Base-by-base conservation (phyloP, 2,797 vertebrate species). In the Pipistrellus nathusii region DNA sequence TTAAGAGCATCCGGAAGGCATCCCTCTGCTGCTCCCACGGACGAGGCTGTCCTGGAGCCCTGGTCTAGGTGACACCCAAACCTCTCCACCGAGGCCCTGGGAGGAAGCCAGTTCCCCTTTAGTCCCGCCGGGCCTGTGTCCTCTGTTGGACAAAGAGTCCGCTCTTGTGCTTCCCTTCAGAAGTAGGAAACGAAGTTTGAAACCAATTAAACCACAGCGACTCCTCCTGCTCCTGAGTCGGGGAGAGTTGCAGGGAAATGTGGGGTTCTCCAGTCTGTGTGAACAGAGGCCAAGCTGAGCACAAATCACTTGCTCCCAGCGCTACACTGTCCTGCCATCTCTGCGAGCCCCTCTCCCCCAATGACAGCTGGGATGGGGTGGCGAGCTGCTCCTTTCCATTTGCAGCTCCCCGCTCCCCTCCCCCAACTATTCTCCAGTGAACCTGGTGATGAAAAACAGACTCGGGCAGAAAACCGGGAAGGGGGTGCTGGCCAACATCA, bases 1-100 rank as follows among this genome's bases (percentile, higher is more conserved):
- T 44, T 46, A 17, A 17, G 9, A 85, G 32, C 20, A 51, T 30
- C 5, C 15, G 27, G 1, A 18, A 5, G 66, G 38, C 35, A 25
- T 4, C 27, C 2, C 2, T 73, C 38, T 62, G 55, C 53, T 18
- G 6, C 6, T 13, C 18, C 0, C 0, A 46, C 1, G 3, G 8
- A 41, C 2, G 11, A 38, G 66, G 41, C 27, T 73, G 2, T 59
- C 55, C n/a, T 71, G 46, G 64, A 75, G 30, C 11, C 48, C 30
- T 13, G 38, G 25, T 23, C 51, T 83, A 8, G 41, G 6, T 6
- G 35, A 53, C 3, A 32, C 9, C 20, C 18, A 27, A 2, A 12
- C 14, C n/a, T 75, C 51, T 76, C 20, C 77, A 27, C 44, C 0
- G 44, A 86, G 48, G 35, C 66, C 53, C 14, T 35, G 4, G 11